phyloP scores from a whole-genome alignment of 2,888 invertebrate genomes.

The Luperina nickerlii region DNA sequence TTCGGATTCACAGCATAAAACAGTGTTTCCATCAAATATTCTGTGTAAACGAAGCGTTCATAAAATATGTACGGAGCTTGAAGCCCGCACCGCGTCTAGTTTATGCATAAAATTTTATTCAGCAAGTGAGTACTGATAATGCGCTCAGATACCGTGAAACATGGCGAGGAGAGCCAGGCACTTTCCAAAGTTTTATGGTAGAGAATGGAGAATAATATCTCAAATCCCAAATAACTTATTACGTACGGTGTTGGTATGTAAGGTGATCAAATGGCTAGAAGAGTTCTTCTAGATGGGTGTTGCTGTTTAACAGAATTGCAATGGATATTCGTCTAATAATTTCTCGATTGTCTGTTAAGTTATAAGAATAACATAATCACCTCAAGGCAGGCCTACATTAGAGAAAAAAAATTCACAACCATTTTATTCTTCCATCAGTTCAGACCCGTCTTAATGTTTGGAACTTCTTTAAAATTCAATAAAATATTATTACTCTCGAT shows the following conservation, averaged over 20 bases:
- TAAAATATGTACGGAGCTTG: constrained; percentile 80
- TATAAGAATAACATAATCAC: constrained; percentile 8
- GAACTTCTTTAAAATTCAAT: constrained; percentile 51
- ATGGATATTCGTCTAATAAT: background rate
- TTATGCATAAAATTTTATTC: constrained; percentile 71
- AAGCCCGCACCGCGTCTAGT: constrained; percentile 63
- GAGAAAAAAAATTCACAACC: background rate
- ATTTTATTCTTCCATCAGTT: constrained; percentile 34
- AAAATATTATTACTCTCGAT: constrained; percentile 42
- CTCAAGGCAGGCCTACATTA: background rate
- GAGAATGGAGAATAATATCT: constrained; percentile 19
- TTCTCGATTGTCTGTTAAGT: background rate
- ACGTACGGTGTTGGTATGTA: background rate
- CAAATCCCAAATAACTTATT: background rate
- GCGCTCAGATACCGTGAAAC: constrained; percentile 58
- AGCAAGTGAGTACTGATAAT: constrained; percentile 64
- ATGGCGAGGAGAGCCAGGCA: constrained; percentile 37
- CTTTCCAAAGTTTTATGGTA: constrained; percentile 50
- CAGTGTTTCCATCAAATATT: constrained; percentile 79
- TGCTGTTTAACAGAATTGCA: background rate
- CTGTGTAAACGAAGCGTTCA: constrained; percentile 78
- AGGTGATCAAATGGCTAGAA: background rate
- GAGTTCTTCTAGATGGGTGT: background rate
- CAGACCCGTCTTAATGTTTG: constrained; percentile 14
- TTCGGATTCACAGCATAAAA: constrained; percentile 70